A percentile compares a stretch with the other conserved stretches of the same genome.
Evolutionary conservation across 2,113 vertebrate genomes (phyloP).

Genomic region (Theristicus caerulescens): DNA sequence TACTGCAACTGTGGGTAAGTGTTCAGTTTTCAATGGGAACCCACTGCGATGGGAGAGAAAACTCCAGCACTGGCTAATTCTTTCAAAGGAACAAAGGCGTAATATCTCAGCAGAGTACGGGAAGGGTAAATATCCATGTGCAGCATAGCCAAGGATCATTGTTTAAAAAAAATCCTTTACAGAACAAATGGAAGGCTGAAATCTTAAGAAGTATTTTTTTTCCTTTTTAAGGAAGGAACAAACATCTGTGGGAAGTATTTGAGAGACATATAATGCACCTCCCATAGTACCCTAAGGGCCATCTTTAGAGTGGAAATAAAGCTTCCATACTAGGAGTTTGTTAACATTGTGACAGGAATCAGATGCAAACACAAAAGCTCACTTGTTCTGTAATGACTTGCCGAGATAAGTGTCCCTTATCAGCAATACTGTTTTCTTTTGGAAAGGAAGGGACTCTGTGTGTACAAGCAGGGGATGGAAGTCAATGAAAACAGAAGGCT

Average conservation of each 20-base stretch:
- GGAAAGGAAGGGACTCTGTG: constrained; percentile 32
- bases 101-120: not conserved
- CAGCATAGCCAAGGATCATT: not conserved
- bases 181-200: constrained; percentile 30
- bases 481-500: constrained; percentile 62
- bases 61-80: not conserved
- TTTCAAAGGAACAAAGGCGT: not conserved
- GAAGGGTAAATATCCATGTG: constrained; percentile 15
- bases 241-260: not conserved
- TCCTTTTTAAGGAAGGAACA: not conserved
- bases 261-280: not conserved
- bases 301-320: constrained; percentile 17
- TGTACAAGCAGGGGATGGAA: constrained; percentile 50
- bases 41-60: not conserved
- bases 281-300: not conserved
- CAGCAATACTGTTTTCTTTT: constrained; percentile 34
- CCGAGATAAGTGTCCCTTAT: constrained; percentile 28
- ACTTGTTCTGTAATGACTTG: not conserved
- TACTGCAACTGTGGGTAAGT: not conserved
- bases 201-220: not conserved
- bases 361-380: constrained; percentile 26
- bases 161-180: not conserved
- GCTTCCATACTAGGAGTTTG: not conserved
- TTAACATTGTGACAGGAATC: not conserved
- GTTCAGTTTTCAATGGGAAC: not conserved